phyloP scores from a whole-genome alignment of 2,888 invertebrate species.

The Galerucella pusilla region DNA sequence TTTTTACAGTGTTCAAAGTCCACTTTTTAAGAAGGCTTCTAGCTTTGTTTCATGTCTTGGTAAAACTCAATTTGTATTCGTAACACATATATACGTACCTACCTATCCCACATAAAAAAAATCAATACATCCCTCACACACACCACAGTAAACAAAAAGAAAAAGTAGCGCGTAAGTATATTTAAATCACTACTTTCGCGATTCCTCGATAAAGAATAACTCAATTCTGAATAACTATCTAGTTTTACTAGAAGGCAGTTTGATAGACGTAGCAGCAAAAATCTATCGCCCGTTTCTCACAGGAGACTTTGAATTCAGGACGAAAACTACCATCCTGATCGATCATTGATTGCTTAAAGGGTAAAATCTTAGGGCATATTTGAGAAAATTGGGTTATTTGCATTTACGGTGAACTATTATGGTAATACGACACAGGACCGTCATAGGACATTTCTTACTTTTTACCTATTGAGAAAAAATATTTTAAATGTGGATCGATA shows the following conservation, averaged over 20 bases:
- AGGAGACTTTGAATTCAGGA: slow-evolving; percentile 39
- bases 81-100: background rate
- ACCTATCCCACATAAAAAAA: slow-evolving; percentile 5
- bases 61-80: background rate
- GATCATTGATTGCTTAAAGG: slow-evolving; percentile 39
- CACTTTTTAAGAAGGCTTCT: background rate
- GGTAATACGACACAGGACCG: slow-evolving; percentile 14
- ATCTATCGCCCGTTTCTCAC: slow-evolving; percentile 15
- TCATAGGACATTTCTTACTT: background rate
- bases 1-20: background rate
- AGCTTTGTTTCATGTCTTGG: background rate
- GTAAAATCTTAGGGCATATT: slow-evolving; percentile 40
- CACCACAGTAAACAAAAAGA: background rate
- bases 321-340: slow-evolving; percentile 42
- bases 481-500: too few species aligned
- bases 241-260: background rate
- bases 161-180: background rate
- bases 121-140: slow-evolving; percentile 3
- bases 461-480: background rate
- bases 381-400: slow-evolving; percentile 48
- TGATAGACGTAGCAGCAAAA: background rate
- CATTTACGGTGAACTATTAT: slow-evolving; percentile 36
- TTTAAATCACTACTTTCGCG: background rate
- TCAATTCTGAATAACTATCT: background rate
- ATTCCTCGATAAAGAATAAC: background rate